These are phyloP conservation scores for Drosophila bifasciata DNA, from an alignment of 1,140 invertebrate species.

Conservation along the genomic window DNA sequence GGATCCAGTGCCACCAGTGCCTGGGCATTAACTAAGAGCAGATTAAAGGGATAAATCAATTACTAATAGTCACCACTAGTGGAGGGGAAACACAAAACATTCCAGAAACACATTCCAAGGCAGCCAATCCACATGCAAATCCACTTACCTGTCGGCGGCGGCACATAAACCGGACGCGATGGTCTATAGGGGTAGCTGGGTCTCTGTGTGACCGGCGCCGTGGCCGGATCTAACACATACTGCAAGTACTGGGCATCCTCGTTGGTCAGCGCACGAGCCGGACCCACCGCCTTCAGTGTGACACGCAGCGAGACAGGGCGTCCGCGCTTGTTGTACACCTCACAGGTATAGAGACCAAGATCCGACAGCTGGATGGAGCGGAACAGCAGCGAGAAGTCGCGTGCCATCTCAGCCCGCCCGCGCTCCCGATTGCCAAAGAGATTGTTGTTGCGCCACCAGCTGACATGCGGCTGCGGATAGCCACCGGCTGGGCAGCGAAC, in stretches of 20 bases:
- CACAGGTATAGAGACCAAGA: constrained; percentile 93
- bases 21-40: constrained; percentile 86
- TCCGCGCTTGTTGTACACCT: constrained; percentile 93
- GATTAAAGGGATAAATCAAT: constrained; percentile 14
- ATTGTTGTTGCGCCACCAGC: constrained; percentile 92
- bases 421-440: constrained; percentile 89
- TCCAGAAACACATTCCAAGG: constrained; percentile 20
- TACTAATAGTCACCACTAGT: too few relatives aligned
- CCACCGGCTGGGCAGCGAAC: constrained; percentile 93
- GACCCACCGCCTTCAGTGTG: constrained; percentile 88
- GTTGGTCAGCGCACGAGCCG: constrained; percentile 84
- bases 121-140: constrained; percentile 46
- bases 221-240: constrained; percentile 85
- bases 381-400: constrained; percentile 90
- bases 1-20: constrained; percentile 86
- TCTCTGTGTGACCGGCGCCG: constrained; percentile 61
- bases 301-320: constrained; percentile 90
- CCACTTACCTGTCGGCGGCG: constrained; percentile 64
- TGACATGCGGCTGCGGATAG: constrained; percentile 91
- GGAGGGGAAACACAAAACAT: background rate
- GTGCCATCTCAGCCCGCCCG: constrained; percentile 90
- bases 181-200: constrained; percentile 85
- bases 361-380: constrained; percentile 88
- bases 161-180: constrained; percentile 63
- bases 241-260: constrained; percentile 85